phyloP scores from a whole-genome alignment of 2,113 vertebrate species.

The Macaca nemestrina region DNA sequence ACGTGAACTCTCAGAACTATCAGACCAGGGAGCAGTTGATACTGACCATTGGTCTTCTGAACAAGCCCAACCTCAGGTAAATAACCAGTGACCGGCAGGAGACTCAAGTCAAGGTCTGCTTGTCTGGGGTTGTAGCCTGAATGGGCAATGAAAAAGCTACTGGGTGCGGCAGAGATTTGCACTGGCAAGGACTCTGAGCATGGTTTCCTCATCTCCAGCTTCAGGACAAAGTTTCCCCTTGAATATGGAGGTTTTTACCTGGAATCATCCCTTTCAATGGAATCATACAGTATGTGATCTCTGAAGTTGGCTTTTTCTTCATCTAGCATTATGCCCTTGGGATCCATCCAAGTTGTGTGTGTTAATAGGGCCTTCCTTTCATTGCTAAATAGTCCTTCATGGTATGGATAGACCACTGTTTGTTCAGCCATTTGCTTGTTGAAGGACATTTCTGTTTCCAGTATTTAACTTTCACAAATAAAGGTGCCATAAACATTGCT shows the following conservation, averaged over 20 bases:
- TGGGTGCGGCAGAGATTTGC: neutral
- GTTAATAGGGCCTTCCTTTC: neutral
- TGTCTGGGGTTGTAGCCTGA: neutral
- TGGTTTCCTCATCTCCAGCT: neutral
- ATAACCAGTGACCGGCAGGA: neutral
- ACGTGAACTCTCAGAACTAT: neutral
- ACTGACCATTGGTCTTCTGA: neutral
- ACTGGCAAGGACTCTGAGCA: too few species aligned
- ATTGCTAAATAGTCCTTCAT: neutral
- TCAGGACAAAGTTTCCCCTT: neutral
- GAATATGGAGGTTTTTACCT: neutral
- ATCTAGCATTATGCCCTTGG: neutral
- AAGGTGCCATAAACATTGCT: neutral
- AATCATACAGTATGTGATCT: neutral
- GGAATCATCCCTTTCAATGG: neutral
- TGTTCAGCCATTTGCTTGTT: neutral
- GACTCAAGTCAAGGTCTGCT: neutral
- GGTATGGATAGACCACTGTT: too few species aligned
- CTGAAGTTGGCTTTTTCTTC: neutral
- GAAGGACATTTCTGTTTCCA: neutral
- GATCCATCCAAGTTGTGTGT: neutral
- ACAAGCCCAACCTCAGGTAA: neutral
- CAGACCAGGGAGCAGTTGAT: neutral
- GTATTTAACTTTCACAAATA: neutral
- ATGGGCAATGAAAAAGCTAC: neutral